Base-by-base conservation (phyloP, 2,797 vertebrate genomes). In the Rhincodon typus region DNA sequence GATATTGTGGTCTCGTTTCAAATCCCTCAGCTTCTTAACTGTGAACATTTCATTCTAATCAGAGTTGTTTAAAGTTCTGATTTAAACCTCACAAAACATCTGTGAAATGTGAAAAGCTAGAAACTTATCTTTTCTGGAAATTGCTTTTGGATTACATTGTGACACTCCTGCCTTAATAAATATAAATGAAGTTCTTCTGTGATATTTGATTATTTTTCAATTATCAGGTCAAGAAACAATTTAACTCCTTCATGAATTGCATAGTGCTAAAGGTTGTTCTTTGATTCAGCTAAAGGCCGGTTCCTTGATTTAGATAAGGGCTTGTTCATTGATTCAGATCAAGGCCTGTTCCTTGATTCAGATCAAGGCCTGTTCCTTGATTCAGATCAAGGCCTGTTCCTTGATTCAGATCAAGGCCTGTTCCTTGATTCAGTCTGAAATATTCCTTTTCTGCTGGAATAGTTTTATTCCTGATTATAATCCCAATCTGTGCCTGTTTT, bases 11-110 rank as follows among this genome's bases (percentile, higher is more conserved):
- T 12, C 70, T 70, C 4, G 3, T 94, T 70, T 94, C 23, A 94
- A 94, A 50, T 94, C 42, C 69, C 42, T 94, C 42, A 53, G 23
- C 69, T 13, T 53, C 74, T 74, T 94, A 94, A 94, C 15, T 50
- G 25, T 53, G 27, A 74, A 30, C 42, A 50, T 74, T 94, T 94
- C 94, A 94, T 34, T 46, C 67, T 53, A 38, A 94, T 94, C 69
- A 42, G 46, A 94, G 27, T 30, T 90, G 87, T n/a, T 94, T 74
- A 34, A 94, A 74, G 74, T 94, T 94, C 42, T 46, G 94, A 46
- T 13, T 94, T 17, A 8, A 94, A 72, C 30, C 4, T 74, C 42
- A 94, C 4, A 74, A 74, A 94, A 34, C 27, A 6, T 46, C 69
- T 94, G 94, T 46, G 42, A 74, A 53, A 53, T 34, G 42, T 17